These are phyloP conservation scores for Drosophila varians DNA, from an alignment of 1,140 invertebrate genomes.

Conservation along the genomic window DNA sequence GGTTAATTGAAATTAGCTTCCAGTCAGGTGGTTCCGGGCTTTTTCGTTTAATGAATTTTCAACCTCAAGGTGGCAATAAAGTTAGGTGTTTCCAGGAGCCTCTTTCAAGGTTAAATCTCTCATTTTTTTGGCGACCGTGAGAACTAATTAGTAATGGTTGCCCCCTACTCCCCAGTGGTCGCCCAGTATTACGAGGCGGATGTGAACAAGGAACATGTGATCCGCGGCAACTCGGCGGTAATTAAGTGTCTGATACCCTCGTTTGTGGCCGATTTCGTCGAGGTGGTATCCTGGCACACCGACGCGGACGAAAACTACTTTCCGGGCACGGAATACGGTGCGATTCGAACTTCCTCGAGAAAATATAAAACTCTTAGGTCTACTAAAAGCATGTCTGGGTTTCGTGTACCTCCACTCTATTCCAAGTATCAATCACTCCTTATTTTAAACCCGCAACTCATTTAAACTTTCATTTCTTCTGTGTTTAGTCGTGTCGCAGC, in stretches of 20 bases:
- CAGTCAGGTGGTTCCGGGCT: slow-evolving; percentile 16
- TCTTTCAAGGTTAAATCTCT: slow-evolving; percentile 44
- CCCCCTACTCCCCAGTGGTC: slow-evolving; percentile 88
- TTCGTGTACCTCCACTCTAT: slow-evolving; percentile 16
- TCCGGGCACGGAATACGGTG: slow-evolving; percentile 83
- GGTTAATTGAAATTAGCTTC: slow-evolving; percentile 59
- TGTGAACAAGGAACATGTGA: slow-evolving; percentile 96
- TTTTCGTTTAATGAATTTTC: slow-evolving; percentile 19
- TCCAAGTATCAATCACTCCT: slow-evolving; percentile 32
- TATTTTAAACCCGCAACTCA: slow-evolving; percentile 31
- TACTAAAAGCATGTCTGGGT: slow-evolving; percentile 63
- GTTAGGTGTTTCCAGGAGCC: slow-evolving; percentile 47
- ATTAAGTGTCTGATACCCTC: slow-evolving; percentile 96
- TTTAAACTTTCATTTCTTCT: slow-evolving; percentile 64
- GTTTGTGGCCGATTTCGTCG: slow-evolving; percentile 96
- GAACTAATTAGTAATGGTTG: slow-evolving; percentile 18
- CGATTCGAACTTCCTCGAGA: slow-evolving; percentile 14
- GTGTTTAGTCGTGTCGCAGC: slow-evolving; percentile 91
- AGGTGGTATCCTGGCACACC: slow-evolving; percentile 94
- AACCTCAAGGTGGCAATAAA: neutral
- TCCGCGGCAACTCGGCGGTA: slow-evolving; percentile 95
- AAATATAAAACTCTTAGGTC: slow-evolving; percentile 27
- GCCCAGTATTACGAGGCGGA: slow-evolving; percentile 95
- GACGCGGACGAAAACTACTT: slow-evolving; percentile 88
- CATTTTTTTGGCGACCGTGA: slow-evolving; percentile 43